phyloP scores from a whole-genome alignment of 1,140 invertebrate species.

The Papilio helenus region DNA sequence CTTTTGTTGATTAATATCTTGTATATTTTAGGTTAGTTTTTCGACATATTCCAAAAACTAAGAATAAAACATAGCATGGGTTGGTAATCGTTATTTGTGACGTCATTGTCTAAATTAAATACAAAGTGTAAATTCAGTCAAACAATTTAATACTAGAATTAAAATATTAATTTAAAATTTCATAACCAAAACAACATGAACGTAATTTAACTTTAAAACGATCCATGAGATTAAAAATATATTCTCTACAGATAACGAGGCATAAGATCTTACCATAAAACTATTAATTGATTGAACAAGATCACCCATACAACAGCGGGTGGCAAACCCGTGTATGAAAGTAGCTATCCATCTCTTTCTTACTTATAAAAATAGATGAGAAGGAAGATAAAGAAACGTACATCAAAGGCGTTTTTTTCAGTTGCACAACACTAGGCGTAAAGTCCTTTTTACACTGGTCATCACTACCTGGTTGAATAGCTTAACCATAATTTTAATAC shows the following conservation, averaged over 20 bases:
- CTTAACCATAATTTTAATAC: neutral
- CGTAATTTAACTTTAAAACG: constrained; percentile 5
- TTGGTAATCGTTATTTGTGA: neutral
- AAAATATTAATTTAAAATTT: constrained; percentile 7
- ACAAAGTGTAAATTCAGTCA: neutral
- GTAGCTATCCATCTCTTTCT: constrained; percentile 52
- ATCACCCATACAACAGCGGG: constrained; percentile 57
- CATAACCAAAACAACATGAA: neutral
- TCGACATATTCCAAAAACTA: no score
- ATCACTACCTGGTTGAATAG: constrained; percentile 28
- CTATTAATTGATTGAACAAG: constrained; percentile 67
- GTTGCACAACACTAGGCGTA: constrained; percentile 28
- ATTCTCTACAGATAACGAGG: constrained; percentile 9
- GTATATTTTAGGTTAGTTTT: neutral
- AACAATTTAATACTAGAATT: neutral
- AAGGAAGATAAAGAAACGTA: constrained; percentile 42
- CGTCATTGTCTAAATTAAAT: neutral
- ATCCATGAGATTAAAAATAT: constrained; percentile 3
- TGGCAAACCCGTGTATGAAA: constrained; percentile 57
- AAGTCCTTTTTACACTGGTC: constrained; percentile 13
- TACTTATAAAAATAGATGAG: constrained; percentile 40
- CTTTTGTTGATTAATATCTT: neutral
- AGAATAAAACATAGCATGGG: neutral
- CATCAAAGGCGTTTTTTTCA: constrained; percentile 4
- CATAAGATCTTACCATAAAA: constrained; percentile 48